Conservation (phyloP, 2,888 invertebrate species). For the Phyllotreta cruciferae region DNA sequence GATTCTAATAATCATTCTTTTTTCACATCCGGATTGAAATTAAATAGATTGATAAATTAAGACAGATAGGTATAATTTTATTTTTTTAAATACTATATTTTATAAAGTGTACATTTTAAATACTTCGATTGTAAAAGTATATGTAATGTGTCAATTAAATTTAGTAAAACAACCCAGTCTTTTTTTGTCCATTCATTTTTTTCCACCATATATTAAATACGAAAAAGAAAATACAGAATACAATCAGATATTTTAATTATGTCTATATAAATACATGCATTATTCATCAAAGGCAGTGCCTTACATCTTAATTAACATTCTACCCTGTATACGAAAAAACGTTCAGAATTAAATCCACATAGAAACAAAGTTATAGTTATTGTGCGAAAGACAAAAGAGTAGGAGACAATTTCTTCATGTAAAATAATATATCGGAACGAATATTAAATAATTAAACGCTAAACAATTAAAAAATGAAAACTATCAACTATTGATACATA, state of each 20-base stretch:
- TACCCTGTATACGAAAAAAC: slow-evolving; percentile 42
- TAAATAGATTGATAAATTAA: background rate
- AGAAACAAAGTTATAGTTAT: slow-evolving; percentile 28
- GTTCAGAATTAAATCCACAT: slow-evolving; percentile 31
- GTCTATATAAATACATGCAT: slow-evolving; percentile 41
- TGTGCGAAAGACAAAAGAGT: slow-evolving; percentile 37
- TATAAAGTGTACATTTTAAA: slow-evolving; percentile 2
- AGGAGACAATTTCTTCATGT: slow-evolving; percentile 27
- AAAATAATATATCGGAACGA: slow-evolving; percentile 5
- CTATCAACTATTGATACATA: slow-evolving; percentile 30
- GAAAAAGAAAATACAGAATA: slow-evolving; percentile 24
- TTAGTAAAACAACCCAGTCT: background rate
- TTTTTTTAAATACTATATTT: slow-evolving; percentile 8
- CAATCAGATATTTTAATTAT: slow-evolving; percentile 41
- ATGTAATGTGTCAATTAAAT: slow-evolving; percentile 17
- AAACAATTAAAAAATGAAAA: slow-evolving; percentile 23
- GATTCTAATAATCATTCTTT: no score
- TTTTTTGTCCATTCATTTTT: background rate
- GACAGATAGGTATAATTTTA: slow-evolving; percentile 1
- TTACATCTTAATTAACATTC: slow-evolving; percentile 36
- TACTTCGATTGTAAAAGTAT: slow-evolving; percentile 9
- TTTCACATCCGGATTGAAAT: background rate
- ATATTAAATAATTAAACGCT: slow-evolving; percentile 23
- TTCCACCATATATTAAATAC: slow-evolving; percentile 1
- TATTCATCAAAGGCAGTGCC: slow-evolving; percentile 41